A percentile compares a stretch with the other conserved stretches of the same genome.
Evolutionary conservation across 2,797 vertebrate genomes (phyloP).

Genomic region (Catharus ustulatus): DNA sequence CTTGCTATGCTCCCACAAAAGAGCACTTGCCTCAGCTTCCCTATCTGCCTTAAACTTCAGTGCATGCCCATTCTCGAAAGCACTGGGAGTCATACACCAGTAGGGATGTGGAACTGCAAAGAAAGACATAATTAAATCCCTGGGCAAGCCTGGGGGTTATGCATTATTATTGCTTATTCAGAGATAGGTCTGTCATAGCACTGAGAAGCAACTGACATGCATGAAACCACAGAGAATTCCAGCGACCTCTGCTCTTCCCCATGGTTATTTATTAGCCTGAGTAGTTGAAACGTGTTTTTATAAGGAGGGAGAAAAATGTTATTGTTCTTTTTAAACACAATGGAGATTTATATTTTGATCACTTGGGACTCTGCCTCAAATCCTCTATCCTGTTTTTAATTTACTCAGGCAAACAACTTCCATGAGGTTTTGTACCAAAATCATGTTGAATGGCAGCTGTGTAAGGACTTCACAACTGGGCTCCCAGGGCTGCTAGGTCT

Average conservation of each 20-base stretch:
- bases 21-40: background rate
- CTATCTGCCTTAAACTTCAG: background rate
- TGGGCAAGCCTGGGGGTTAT: background rate
- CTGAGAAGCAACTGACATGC: background rate
- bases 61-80: background rate
- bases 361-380: background rate
- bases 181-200: background rate
- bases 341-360: background rate
- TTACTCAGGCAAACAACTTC: constrained; percentile 10
- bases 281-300: constrained; percentile 4
- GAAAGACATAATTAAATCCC: background rate
- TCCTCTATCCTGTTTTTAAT: background rate
- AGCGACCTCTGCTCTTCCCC: background rate
- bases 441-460: background rate
- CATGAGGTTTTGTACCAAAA: background rate
- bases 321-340: constrained; percentile 7
- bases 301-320: background rate
- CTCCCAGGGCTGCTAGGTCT: background rate
- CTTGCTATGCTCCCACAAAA: background rate
- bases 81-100: background rate
- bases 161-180: background rate
- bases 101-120: background rate
- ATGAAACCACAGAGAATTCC: background rate
- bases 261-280: background rate
- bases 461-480: background rate